Evolutionary conservation across 2,113 vertebrate species (phyloP), one percentile per base, ranked within the genome.

Genomic region (Carassius carassius): DNA sequence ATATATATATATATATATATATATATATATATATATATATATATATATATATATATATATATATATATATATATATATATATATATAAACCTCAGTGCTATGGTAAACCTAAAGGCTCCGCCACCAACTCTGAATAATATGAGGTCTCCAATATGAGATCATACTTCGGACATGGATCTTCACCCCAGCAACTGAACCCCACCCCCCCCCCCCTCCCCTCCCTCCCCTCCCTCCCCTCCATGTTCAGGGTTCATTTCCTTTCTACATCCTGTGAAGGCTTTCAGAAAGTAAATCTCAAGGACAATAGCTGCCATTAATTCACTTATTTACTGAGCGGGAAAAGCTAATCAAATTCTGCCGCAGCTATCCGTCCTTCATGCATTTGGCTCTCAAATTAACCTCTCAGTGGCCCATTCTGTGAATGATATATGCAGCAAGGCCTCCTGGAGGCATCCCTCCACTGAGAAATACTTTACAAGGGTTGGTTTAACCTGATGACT

Each of bases 231-330:
- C 76, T 70, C 44, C 9, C 41, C 41, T 3, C 35, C 25, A 23
- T 54, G 88, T 72, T 84, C 84, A 90, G 88, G 12, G 90, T 91
- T 92, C 91, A 93, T 93, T 92, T 91, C 90, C 88, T 92, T 90
- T 87, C 84, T 32, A 87, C 91, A 88, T 92, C 88, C 87, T 81
- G 74, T 58, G 89, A 92, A 89, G 88, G 89, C 89, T 82, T 82
- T 86, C 70, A 83, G 86, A 89, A 90, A 91, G 90, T 89, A 89
- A 90, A 91, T 90, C 90, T 90, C 89, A 91, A 92, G 92, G 92
- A 93, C 92, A 91, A 91, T 89, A 88, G 84, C 86, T 60, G 21
- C 85, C 86, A 92, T 93, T 93, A 89, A 90, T 92, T 92, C 78
- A 91, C 91, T 92, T 92, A 94, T 93, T 93, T 92, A 90, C 90